Conservation (phyloP, 2,888 invertebrate species). For the Cataglyphis albicans region DNA sequence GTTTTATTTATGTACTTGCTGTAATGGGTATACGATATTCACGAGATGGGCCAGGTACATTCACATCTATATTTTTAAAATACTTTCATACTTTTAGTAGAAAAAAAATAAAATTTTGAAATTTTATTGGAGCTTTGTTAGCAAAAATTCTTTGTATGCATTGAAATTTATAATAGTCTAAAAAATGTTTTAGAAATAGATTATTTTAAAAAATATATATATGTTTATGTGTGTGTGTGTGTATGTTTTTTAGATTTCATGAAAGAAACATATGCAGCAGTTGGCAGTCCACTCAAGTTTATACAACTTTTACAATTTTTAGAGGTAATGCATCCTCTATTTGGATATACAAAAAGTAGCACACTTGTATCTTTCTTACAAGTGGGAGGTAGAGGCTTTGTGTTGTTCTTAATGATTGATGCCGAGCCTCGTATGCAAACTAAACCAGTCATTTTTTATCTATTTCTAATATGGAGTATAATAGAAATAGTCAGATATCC, state of each 20-base stretch:
- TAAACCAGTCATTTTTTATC: constrained; percentile 94
- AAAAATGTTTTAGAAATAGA: not conserved
- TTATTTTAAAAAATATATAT: not conserved
- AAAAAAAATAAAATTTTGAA: not conserved
- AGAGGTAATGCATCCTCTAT: constrained; percentile 95
- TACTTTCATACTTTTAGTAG: not conserved
- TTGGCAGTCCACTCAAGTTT: constrained; percentile 93
- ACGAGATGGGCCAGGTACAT: constrained; percentile 90
- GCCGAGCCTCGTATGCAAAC: constrained; percentile 94
- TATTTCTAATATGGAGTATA: constrained; percentile 94
- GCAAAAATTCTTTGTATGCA: not conserved
- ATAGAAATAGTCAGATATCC: constrained; percentile 97
- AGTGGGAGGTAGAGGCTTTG: constrained; percentile 92
- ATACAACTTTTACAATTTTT: constrained; percentile 93
- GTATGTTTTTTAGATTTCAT: constrained; percentile 87
- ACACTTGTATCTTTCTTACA: constrained; percentile 92
- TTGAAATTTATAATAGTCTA: not conserved
- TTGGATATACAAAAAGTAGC: constrained; percentile 95
- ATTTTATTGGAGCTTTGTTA: not conserved
- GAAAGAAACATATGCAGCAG: constrained; percentile 90
- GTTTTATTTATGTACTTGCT: constrained; percentile 92
- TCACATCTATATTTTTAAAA: not conserved
- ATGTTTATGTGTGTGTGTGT: no score
- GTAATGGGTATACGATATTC: constrained; percentile 92
- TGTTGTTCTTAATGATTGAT: constrained; percentile 94